Conservation (phyloP, 2,888 invertebrate genomes). For the Yponomeuta sedellus region DNA sequence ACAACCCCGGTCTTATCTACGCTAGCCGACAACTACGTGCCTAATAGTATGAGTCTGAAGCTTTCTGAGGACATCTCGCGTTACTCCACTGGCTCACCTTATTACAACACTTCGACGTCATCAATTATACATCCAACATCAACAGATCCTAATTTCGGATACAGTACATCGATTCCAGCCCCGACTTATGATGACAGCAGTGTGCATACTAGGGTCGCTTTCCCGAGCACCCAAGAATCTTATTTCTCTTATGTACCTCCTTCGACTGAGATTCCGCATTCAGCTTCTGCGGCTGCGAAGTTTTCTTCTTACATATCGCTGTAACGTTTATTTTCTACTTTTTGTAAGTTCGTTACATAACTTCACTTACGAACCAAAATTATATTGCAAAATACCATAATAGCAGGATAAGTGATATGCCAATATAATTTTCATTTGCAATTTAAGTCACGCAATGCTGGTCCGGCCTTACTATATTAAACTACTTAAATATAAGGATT, state of each 20-base stretch:
- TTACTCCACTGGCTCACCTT: constrained; percentile 44
- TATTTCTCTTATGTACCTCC: constrained; percentile 53
- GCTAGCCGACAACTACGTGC: constrained; percentile 56
- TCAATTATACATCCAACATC: constrained; percentile 44
- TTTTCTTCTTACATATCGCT: constrained; percentile 41
- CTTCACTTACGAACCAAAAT: too few species aligned
- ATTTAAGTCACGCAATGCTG: not conserved
- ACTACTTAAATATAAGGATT: not conserved
- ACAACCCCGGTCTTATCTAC: constrained; percentile 52
- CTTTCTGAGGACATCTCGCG: constrained; percentile 56
- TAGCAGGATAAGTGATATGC: too few species aligned
- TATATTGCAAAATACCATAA: too few species aligned
- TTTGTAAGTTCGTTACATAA: too few species aligned
- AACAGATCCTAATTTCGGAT: constrained; percentile 42
- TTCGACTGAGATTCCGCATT: constrained; percentile 41
- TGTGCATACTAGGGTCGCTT: constrained; percentile 40
- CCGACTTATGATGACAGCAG: constrained; percentile 56
- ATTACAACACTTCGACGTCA: constrained; percentile 49
- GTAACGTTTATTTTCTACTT: not conserved
- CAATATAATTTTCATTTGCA: too few species aligned
- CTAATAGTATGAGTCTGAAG: constrained; percentile 62
- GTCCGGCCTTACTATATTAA: not conserved
- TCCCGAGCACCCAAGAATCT: constrained; percentile 51
- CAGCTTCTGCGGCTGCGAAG: constrained; percentile 41
- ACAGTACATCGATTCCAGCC: constrained; percentile 33